Base-by-base conservation (phyloP, 2,113 vertebrate genomes). In the Aegithalos caudatus region DNA sequence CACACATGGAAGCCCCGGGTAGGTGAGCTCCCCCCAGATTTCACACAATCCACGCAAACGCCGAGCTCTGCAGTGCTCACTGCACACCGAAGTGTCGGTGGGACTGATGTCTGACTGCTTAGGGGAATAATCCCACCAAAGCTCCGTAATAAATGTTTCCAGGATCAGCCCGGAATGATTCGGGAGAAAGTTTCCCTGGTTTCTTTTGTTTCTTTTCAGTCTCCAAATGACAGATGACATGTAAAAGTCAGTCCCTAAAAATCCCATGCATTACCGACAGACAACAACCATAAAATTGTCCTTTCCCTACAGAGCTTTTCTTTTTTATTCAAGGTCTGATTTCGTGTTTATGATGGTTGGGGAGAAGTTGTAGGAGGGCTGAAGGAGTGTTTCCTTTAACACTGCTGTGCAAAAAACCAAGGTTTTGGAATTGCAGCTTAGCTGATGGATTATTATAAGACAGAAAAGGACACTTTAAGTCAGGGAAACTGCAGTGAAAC, bases 101-200 rank as follows among this genome's bases (percentile, higher is more conserved):
- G 70, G 89, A 72, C 53, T 18, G 72, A 74, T 62, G 69, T 24
- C 69, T 87, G 69, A 24, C 72, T 48, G 81, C 69, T 71, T 10
- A 37, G 25, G 54, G 73, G 50, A 91, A 45, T 89, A 90, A 97
- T 91, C 89, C 94, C 81, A 73, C 84, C 58, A 60, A 90, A 96
- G 81, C 66, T 87, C 78, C 1, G 0, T 54, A 56, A 77, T 77
- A 96, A 92, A 91, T 69, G 29, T 72, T 92, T 72, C 45, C 74
- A 88, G 73, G 33, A 85, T 95, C 84, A 88, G 44, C 29, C 62
- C 78, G 86, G 96, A 81, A 86, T 62, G 71, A 58, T 70, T 37
- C 44, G 50, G 47, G 93, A 85, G 91, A 90, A 97, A 95, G 78
- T 94, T 77, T 86, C 85, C 45, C 50, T 87, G 62, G 66, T 91